Base-by-base conservation (phyloP, 2,888 invertebrate genomes). In the Osmoderma eremita region DNA sequence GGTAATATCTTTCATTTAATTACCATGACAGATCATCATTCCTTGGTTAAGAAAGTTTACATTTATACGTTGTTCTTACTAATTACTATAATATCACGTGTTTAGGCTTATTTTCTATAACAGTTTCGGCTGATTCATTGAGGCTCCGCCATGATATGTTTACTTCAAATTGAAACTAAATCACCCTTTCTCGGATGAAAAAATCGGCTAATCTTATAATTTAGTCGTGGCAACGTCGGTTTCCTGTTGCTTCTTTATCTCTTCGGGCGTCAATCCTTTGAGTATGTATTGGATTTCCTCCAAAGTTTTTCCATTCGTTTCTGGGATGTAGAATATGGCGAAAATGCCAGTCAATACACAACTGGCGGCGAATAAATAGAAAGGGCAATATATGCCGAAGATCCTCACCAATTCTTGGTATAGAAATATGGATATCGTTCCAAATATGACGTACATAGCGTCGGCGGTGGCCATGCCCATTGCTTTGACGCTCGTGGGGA, bases 401-500 rank as follows among this genome's bases (percentile, higher is more conserved):
- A 61, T 36, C 10, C 71, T 65, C 24, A 75, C 73, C 41, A 80
- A 69, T 56, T 71, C 70, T 65, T 78, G 76, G 65, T 79, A 81
- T 30, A 80, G 62, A 45, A 77, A 75, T 20, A 81, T 73, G 3
- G 80, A 78, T 3, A 79, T 54, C 5, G 78, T 72, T n/a, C 76
- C 78, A 20, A 78, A 78, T 3, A 77, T 65, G 0, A 80, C 80
- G 66, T 80, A 81, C 71, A 78, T 77, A 2, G 76, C 76, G 66
- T 82, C 82, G 1, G 80, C 76, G 38, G 80, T 54, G 0, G 82
- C 80, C 80, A 81, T 81, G 2, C 81, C 81, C 67, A 80, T 76
- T 1, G 81, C 82, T 75, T 82, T 82, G 15, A 82, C 77, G 45
- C 79, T 79, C 1, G 81, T 78, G 0, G 82, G 80, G 67, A 82